These are phyloP conservation scores for Amblyopsis hoosieri DNA, from an alignment of 2,797 vertebrate genomes.

Conservation along the genomic window DNA sequence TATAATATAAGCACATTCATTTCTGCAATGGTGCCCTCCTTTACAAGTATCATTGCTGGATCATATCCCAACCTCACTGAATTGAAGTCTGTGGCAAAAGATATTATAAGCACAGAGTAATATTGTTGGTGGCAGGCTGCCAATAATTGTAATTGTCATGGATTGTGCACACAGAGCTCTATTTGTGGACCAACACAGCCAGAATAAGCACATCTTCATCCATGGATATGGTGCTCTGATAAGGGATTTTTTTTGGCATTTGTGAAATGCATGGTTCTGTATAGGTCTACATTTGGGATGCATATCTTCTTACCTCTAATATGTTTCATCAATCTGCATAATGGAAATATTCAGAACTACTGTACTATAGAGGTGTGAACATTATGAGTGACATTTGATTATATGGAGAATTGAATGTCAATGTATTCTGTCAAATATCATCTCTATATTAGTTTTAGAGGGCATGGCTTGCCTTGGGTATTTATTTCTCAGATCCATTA, in stretches of 20 bases:
- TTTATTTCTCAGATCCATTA: no score
- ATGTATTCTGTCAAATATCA: no score
- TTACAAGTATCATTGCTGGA: conserved; percentile 37
- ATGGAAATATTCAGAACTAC: no score
- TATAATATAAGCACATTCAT: conserved; percentile 46
- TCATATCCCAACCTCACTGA: conserved; percentile 49
- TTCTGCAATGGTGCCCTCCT: conserved; percentile 33
- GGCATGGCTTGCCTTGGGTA: no score
- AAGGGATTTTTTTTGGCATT: background rate
- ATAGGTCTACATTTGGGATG: no score
- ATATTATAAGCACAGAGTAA: conserved; percentile 49
- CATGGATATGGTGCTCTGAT: background rate
- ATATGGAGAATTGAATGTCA: no score
- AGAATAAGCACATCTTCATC: conserved; percentile 18
- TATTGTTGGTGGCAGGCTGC: conserved; percentile 30
- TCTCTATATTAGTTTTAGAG: no score
- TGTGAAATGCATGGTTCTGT: conserved; percentile 8
- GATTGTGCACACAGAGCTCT: conserved; percentile 46
- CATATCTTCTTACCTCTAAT: no score
- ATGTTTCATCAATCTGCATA: no score
- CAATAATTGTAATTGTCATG: conserved; percentile 58
- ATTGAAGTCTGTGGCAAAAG: conserved; percentile 43
- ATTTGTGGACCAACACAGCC: conserved; percentile 44
- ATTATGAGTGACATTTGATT: no score
- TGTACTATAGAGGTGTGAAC: no score